A percentile compares a stretch with the other conserved stretches of the same genome.
phyloP scores from a whole-genome alignment of 1,140 invertebrate species.

The Plodia interpunctella region DNA sequence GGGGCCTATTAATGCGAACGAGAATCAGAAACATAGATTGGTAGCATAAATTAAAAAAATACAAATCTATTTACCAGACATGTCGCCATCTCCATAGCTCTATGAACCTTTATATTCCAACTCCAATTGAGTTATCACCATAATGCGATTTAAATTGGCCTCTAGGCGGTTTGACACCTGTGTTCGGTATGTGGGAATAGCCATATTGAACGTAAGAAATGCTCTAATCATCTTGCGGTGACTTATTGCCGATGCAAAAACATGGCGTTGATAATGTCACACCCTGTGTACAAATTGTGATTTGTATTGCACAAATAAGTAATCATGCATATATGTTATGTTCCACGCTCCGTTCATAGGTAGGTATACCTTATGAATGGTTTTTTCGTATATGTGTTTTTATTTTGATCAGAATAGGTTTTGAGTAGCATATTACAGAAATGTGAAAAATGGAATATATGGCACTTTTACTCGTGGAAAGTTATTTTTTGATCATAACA shows the following conservation, averaged over 20 bases:
- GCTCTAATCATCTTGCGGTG: constrained; percentile 27
- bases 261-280: background rate
- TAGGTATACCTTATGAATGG: too few relatives aligned
- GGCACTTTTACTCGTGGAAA: too few relatives aligned
- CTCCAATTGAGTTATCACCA: constrained; percentile 57
- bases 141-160: constrained; percentile 63
- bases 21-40: too few relatives aligned
- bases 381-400: too few relatives aligned
- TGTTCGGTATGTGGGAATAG: constrained; percentile 35
- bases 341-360: too few relatives aligned
- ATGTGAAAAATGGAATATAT: too few relatives aligned
- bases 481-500: too few relatives aligned
- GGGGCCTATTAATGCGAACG: too few relatives aligned
- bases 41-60: background rate
- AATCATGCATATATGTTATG: too few relatives aligned
- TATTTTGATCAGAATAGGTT: too few relatives aligned
- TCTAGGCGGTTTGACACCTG: constrained; percentile 45
- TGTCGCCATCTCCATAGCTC: constrained; percentile 24
- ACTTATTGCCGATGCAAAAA: constrained; percentile 36
- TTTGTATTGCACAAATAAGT: background rate
- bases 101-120: constrained; percentile 32
- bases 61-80: background rate
- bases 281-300: background rate
- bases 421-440: too few relatives aligned
- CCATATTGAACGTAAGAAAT: constrained; percentile 37